phyloP scores from a whole-genome alignment of 2,113 vertebrate species.

The Vidua macroura region DNA sequence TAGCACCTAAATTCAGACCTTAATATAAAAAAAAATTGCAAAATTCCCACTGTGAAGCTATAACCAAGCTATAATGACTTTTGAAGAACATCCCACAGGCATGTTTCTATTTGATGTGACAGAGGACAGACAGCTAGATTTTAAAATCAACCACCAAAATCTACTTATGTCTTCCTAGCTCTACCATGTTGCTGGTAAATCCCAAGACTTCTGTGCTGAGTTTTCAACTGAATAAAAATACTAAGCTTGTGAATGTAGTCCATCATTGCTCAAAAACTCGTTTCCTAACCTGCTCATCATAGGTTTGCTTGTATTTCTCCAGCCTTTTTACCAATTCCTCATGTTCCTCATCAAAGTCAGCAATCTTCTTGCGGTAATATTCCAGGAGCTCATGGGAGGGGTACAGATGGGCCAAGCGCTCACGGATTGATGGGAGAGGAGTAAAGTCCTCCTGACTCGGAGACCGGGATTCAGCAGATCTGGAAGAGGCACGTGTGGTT shows the following conservation, averaged over 20 bases:
- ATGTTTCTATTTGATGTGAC: neutral
- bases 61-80: neutral
- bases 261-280: neutral
- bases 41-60: neutral
- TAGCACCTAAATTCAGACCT: neutral
- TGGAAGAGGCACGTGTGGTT: neutral
- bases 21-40: neutral
- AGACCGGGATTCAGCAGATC: neutral
- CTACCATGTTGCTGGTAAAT: neutral
- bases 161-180: neutral
- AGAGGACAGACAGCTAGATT: neutral
- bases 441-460: conserved; percentile 59
- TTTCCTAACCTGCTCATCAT: conserved; percentile 83
- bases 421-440: conserved; percentile 81
- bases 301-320: conserved; percentile 80
- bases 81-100: neutral
- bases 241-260: rapidly evolving
- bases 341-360: conserved; percentile 88
- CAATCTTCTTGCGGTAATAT: conserved; percentile 88
- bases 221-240: neutral
- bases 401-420: conserved; percentile 81
- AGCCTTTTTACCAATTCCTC: conserved; percentile 87
- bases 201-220: neutral
- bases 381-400: conserved; percentile 91
- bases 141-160: neutral